These are phyloP conservation scores for Paracanthobrama guichenoti DNA, from an alignment of 2,113 vertebrate species.

Conservation along the genomic window DNA sequence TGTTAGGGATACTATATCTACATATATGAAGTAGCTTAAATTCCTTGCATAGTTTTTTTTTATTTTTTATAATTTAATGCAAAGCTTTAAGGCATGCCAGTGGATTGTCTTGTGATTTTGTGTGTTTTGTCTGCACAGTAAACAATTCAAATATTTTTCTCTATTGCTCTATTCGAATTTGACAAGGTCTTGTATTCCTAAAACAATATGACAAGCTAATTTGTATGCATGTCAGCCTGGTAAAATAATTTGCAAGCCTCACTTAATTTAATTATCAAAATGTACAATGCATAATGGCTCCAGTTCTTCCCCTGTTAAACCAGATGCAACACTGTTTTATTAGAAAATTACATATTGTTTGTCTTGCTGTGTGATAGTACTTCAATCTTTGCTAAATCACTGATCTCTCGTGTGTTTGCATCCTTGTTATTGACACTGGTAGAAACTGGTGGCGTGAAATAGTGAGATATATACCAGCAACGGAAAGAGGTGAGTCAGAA, in stretches of 20 bases:
- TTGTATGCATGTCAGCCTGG: conserved; percentile 31
- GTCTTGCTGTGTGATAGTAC: not conserved
- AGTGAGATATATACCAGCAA: conserved; percentile 4
- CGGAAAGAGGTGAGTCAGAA: conserved; percentile 14
- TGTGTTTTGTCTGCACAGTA: not conserved
- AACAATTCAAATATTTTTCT: not conserved
- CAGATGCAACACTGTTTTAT: conserved; percentile 18
- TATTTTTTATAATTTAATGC: not conserved
- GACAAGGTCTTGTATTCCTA: not conserved
- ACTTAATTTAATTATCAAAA: conserved; percentile 44
- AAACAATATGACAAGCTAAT: conserved; percentile 30
- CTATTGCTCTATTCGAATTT: not conserved
- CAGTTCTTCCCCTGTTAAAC: conserved; percentile 11
- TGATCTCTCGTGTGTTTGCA: not conserved
- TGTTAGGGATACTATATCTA: not conserved
- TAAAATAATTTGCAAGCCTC: conserved; percentile 38
- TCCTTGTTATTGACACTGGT: conserved; percentile 16
- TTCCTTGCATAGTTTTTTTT: not conserved
- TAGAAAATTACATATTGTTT: not conserved
- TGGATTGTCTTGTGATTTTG: not conserved
- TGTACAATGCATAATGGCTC: conserved; percentile 9
- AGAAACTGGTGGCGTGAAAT: conserved; percentile 6
- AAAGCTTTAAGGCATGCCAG: not conserved
- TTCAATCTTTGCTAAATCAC: not conserved
- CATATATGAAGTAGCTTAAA: not conserved